Base-by-base conservation (phyloP, 2,888 invertebrate genomes). In the Hirtodrosophila trivittata region DNA sequence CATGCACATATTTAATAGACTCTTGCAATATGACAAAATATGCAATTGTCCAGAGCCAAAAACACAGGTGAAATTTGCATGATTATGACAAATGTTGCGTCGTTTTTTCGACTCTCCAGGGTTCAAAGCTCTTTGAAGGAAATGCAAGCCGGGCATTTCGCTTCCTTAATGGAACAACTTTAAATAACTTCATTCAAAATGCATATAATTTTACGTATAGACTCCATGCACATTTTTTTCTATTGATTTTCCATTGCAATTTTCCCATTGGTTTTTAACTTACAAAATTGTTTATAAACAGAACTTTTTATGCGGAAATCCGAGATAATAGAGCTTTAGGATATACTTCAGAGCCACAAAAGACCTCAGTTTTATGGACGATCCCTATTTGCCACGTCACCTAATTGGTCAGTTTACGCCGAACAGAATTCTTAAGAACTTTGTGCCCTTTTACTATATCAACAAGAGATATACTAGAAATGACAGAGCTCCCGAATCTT, bases 1-100 rank as follows among this genome's bases (percentile, higher is more conserved):
- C 84, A 80, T 80, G 80, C 86, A 86, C 80, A 80, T 86, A 84
- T 86, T 84, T 77, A 86, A 80, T 86, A 70, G 86, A 45, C 59
- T 75, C 82, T 77, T 56, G 60, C 65, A 56, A 78, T 84, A 80
- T 86, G 59, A 84, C 85, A 81, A 84, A 81, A 80, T 80, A 84
- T 80, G 75, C 80, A 86, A 68, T 55, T 42, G 66, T 35, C 55
- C 41, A 42, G 28, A 14, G 59, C 30, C n/a, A 49, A 69, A 66
- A 51, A 50, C 52, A 59, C 86, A 86, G 80, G 85, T 81, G 80
- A 81, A 66, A 81, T 81, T 81, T 81, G 86, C 80, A 81, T 81
- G 86, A 77, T 84, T 81, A 84, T 77, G 85, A 64, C 70, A 77
- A 86, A 75, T 64, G 60, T 62, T 65, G 60, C 41, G 54, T 57